Conservation (phyloP, 2,797 vertebrate genomes). For the Emys orbicularis region DNA sequence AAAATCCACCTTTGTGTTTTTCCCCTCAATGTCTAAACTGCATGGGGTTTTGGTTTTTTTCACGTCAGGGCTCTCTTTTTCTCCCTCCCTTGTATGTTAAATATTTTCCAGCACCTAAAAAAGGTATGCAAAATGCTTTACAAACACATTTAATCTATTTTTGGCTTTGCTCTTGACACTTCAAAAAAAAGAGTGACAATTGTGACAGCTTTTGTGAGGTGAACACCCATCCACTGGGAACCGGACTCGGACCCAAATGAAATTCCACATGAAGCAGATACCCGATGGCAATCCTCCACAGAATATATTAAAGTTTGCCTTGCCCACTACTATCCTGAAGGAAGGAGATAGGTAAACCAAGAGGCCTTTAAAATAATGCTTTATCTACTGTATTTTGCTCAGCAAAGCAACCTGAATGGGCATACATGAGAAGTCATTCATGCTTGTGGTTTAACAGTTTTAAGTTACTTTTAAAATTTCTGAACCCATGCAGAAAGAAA, state of each 20-base stretch:
- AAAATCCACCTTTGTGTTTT: not conserved
- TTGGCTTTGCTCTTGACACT: not conserved
- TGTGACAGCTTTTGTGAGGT: not conserved
- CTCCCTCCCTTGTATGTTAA: constrained; percentile 14
- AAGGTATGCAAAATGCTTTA: not conserved
- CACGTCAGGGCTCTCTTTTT: not conserved
- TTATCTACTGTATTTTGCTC: not conserved
- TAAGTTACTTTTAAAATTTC: constrained; percentile 57
- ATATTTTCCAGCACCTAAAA: constrained; percentile 10
- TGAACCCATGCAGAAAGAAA: constrained; percentile 70
- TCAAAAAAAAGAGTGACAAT: not conserved
- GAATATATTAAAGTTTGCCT: not conserved
- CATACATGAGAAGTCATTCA: constrained; percentile 59
- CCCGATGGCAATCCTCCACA: not conserved
- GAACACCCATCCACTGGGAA: not conserved
- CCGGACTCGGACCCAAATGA: not conserved
- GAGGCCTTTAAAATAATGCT: not conserved
- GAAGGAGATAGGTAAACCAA: not conserved
- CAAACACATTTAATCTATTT: constrained; percentile 20
- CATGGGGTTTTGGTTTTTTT: not conserved
- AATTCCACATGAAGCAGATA: not conserved
- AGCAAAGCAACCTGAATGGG: constrained; percentile 62
- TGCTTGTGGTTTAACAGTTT: constrained; percentile 47
- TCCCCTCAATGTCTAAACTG: not conserved
- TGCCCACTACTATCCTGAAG: not conserved